Evolutionary conservation across 2,797 vertebrate genomes (phyloP).

Genomic region (Argentina silus): DNA sequence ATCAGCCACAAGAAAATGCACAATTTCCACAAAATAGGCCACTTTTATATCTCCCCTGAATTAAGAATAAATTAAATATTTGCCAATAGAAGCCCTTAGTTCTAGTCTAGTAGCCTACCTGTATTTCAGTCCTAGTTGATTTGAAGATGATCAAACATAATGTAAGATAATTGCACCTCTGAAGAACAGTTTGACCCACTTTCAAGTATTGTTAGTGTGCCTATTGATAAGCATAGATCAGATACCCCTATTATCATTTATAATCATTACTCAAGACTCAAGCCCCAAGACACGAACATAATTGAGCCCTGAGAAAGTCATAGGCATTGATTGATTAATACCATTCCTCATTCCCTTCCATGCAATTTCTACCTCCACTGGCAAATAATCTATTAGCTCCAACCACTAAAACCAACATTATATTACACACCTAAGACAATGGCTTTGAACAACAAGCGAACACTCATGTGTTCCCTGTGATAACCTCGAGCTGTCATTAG

Average conservation of each 20-base stretch:
- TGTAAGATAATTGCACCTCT: neutral
- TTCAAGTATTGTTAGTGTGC: neutral
- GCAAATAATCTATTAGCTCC: too few species aligned
- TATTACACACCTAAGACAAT: neutral
- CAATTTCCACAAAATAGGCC: too few species aligned
- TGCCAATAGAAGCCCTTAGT: too few species aligned
- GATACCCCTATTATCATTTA: neutral
- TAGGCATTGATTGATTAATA: neutral
- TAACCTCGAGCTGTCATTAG: neutral
- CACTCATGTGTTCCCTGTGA: neutral
- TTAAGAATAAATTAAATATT: too few species aligned
- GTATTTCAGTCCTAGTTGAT: too few species aligned
- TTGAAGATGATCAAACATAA: neutral
- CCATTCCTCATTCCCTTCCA: too few species aligned
- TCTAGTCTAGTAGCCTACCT: too few species aligned
- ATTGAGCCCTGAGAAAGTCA: neutral
- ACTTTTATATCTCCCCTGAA: too few species aligned
- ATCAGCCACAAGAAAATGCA: neutral
- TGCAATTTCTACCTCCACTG: too few species aligned
- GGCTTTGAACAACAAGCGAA: neutral
- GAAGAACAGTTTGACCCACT: neutral
- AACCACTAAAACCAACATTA: too few species aligned
- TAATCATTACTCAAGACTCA: neutral
- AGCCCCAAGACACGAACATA: neutral
- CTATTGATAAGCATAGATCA: neutral